Conservation (phyloP, 1,140 invertebrate species). For the Atopsyche davidsoni region DNA sequence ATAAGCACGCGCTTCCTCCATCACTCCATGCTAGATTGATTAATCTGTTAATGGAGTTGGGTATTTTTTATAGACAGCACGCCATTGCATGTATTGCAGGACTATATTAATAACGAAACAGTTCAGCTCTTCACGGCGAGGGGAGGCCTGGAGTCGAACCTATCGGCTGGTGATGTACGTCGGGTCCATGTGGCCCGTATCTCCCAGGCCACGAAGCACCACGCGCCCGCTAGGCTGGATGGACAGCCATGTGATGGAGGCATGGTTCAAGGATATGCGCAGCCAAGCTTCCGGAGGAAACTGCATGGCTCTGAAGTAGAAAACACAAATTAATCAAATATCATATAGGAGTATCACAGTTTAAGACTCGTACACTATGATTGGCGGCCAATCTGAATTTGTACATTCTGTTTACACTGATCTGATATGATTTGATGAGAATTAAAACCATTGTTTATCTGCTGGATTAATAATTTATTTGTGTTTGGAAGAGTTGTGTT, state of each 20-base stretch:
- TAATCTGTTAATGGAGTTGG: too few relatives aligned
- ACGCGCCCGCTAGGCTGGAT: conserved; percentile 85
- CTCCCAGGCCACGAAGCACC: conserved; percentile 70
- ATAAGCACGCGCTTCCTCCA: too few relatives aligned
- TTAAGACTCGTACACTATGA: too few relatives aligned
- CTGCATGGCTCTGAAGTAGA: conserved; percentile 79
- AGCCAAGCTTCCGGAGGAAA: conserved; percentile 96
- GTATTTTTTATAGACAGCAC: too few relatives aligned
- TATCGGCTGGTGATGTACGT: conserved; percentile 58
- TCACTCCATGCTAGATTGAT: too few relatives aligned
- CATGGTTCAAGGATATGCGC: conserved; percentile 83
- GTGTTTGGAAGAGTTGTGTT: too few relatives aligned
- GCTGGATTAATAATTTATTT: too few relatives aligned
- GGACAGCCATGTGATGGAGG: conserved; percentile 86
- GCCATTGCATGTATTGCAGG: too few relatives aligned
- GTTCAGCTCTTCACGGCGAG: too few relatives aligned
- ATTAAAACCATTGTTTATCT: not conserved
- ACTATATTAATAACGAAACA: too few relatives aligned
- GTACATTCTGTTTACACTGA: conserved; percentile 15
- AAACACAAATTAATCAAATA: not conserved
- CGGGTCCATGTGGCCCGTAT: conserved; percentile 82
- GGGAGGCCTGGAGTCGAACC: conserved; percentile 23
- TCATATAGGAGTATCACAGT: too few relatives aligned
- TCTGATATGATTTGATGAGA: too few relatives aligned
- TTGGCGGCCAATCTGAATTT: conserved; percentile 23